Base-by-base conservation (phyloP, 2,113 vertebrate genomes). In the Heptranchias perlo region DNA sequence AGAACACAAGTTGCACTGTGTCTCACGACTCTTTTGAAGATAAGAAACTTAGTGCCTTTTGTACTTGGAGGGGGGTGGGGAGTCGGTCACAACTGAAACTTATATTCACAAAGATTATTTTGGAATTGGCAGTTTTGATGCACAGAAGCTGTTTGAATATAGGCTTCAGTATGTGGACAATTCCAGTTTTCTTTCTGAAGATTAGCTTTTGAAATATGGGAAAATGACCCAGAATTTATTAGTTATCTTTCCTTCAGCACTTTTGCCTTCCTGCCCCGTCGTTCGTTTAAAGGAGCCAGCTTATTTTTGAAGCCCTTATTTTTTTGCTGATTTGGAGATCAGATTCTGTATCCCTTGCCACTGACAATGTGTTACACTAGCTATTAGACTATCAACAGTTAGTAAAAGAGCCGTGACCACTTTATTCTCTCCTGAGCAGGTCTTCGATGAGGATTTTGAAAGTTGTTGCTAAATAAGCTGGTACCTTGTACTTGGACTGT, bases 1-100 rank as follows among this genome's bases (percentile, higher is more conserved):
- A 64, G 58, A 93, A 93, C 89, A 93, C 58, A 93, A 93, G 58
- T 62, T 61, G n/a, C 89, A 93, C 89, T 93, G 89, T 93, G 39
- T 62, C 58, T 13, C 58, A 39, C 31, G 61, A 3, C n/a, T 39
- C 89, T 62, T 91, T 93, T 93, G 89, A 93, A 62, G 89, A 93
- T 93, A 93, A 93, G 89, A 58, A 93, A 93, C 58, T 93, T 93
- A 62, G 54, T 18, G 54, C 58, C 89, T 61, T 93, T 93, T 93
- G 89, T 93, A 61, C 54, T n/a, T 93, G 89, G 69, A 0, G 31
- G 69, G 1, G 69, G 69, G 31, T 54, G 84, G 84, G 49, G 84
- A 21, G 1, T 58, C 87, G 1, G 6, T 54, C 35, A 31, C 3
- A 25, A 92, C n/a, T 62, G 35, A 62, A 47, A n/a, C 3, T 39